Conservation (phyloP, 2,797 vertebrate genomes). For the Gadopsis marmoratus region DNA sequence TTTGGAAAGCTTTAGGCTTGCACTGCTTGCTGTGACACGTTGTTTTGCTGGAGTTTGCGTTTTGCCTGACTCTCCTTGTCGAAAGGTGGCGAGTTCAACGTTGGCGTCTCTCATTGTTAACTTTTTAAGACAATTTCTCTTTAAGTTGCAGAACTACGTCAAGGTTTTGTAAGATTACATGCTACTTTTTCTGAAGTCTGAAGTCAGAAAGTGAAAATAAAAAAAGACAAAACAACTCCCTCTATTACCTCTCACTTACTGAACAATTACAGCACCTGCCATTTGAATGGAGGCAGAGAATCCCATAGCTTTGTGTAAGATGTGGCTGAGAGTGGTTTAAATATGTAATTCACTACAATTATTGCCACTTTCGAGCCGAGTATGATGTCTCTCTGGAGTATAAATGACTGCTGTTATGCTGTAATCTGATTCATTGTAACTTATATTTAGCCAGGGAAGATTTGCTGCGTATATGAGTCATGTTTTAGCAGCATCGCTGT, state of each 20-base stretch:
- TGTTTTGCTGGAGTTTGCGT: not conserved
- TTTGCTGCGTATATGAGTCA: not conserved
- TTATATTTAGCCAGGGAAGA: conserved; percentile 33
- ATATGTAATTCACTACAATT: conserved; percentile 49
- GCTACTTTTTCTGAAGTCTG: not conserved
- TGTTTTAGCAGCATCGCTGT: not conserved
- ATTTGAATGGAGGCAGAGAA: conserved; percentile 34
- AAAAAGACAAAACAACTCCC: not conserved
- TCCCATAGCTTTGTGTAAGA: conserved; percentile 1
- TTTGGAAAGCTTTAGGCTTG: conserved; percentile 3
- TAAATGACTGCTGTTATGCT: conserved; percentile 40
- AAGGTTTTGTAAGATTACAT: not conserved
- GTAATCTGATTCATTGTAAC: conserved; percentile 28
- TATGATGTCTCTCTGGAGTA: conserved; percentile 15
- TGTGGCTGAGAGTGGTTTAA: conserved; percentile 22
- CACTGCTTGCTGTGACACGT: not conserved
- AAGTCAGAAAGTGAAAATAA: not conserved
- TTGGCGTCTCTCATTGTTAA: not conserved
- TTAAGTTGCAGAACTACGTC: not conserved
- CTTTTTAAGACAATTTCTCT: not conserved
- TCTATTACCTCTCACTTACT: not conserved
- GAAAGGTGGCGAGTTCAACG: accelerated
- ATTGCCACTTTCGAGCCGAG: conserved; percentile 52
- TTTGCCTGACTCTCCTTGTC: not conserved
- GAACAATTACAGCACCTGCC: conserved; percentile 26